A percentile compares a stretch with the other conserved stretches of the same genome.
phyloP scores from a whole-genome alignment of 2,113 vertebrate species.

The Anarrhichthys ocellatus region DNA sequence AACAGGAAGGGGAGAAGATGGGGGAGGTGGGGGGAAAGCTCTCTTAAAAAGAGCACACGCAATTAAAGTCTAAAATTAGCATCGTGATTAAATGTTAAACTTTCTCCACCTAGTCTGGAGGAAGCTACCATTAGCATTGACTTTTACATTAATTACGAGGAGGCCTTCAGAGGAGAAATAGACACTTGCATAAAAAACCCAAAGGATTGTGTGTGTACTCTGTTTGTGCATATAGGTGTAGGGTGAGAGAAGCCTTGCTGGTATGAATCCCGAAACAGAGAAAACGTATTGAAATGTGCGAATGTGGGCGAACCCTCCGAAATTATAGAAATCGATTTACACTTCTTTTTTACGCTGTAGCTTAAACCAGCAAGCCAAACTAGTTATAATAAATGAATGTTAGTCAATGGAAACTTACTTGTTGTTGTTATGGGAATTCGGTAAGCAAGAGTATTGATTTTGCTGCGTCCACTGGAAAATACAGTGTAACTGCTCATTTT shows the following conservation, averaged over 20 bases:
- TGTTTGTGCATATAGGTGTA: not conserved
- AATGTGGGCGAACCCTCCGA: not conserved
- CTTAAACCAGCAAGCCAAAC: not conserved
- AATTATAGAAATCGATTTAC: not conserved
- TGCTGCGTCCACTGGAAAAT: not conserved
- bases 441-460: not conserved
- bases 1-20: constrained; percentile 75
- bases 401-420: not conserved
- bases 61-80: constrained; percentile 86
- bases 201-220: not conserved
- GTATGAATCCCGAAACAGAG: not conserved
- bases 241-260: not conserved
- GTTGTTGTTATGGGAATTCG: not conserved
- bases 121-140: constrained; percentile 71
- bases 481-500: not conserved
- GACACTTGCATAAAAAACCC: not conserved
- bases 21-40: constrained; percentile 52
- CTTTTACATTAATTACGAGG: constrained; percentile 68
- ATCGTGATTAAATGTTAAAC: constrained; percentile 85
- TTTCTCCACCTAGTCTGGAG: constrained; percentile 79
- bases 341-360: not conserved
- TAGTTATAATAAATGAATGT: not conserved
- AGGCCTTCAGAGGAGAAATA: constrained; percentile 15
- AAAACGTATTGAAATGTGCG: not conserved
- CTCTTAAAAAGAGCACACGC: constrained; percentile 72